Base-by-base conservation (phyloP, 2,113 vertebrate species). In the Lethenteron camtschaticum region DNA sequence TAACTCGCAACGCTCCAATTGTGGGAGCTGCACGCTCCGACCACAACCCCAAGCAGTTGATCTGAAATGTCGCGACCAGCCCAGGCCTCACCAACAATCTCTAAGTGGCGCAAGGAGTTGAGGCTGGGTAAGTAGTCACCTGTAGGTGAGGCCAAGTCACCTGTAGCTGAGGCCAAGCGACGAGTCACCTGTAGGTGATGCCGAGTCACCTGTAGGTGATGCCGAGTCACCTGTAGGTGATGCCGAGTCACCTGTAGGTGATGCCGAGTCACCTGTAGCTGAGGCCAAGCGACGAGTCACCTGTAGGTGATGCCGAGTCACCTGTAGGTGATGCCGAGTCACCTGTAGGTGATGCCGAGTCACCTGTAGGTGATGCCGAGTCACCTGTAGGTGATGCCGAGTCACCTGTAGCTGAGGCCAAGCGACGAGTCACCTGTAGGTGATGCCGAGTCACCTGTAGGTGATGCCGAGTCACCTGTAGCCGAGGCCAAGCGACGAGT, bases 311-410 rank as follows among this genome's bases (percentile, higher is more conserved):
- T 66, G 9, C 20, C 20, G n/a, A 14, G 20, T 20, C 60, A n/a
- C 60, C 60, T 66, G 24, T 41, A 41, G 4, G 24, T 41, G 24
- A 41, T 4, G 5, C 24, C 24, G 24, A 41, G 24, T 41, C 24
- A 41, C 24, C 24, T 5, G 24, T 41, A 41, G 3, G 24, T 41
- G 24, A 41, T 4, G 24, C 24, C 5, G 24, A 41, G 24, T 68
- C n/a, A 68, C n/a, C 63, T 16, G 8, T 2, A 68, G 9, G 24
- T 68, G 24, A 68, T 10, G 63, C n/a, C 11, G n/a, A 55, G 13
- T 76, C 85, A 90, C 89, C 89, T 94, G 87, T 95, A 94, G 8
- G 90, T 76, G 58, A 92, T 1, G 4, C 3, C 24, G 24, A 41
- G 24, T 41, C 24, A 3, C 24, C 24, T 4, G 24, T 41, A 41